Evolutionary conservation across 2,888 invertebrate species (phyloP).

Genomic region (Hydrotaea cyrtoneurina): DNA sequence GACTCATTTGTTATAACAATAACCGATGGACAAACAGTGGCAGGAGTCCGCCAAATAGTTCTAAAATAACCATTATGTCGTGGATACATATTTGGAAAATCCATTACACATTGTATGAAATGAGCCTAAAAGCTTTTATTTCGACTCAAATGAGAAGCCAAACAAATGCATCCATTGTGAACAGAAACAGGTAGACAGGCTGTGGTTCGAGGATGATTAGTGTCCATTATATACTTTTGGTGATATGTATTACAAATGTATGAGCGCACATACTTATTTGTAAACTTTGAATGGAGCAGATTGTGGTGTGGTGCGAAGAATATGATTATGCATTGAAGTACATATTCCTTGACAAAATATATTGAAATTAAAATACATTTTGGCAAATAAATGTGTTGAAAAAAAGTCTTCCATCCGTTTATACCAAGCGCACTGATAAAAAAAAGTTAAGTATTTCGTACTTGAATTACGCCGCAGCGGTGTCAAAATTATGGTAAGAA

Average conservation of each 20-base stretch:
- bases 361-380: no score
- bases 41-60: neutral
- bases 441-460: no score
- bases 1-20: neutral
- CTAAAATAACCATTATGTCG: neutral
- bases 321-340: no score
- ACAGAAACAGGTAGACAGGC: neutral
- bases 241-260: constrained; percentile 54
- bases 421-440: no score
- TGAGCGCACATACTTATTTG: constrained; percentile 2
- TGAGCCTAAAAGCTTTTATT: constrained; percentile 32
- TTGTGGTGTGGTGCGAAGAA: no score
- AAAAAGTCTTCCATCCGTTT: no score
- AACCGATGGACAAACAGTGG: neutral
- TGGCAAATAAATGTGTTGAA: no score
- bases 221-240: constrained; percentile 47
- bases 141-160: neutral
- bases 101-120: constrained; percentile 16
- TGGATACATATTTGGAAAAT: neutral
- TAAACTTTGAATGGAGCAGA: neutral
- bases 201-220: constrained; percentile 46
- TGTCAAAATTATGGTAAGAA: no score
- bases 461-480: no score
- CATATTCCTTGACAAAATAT: no score
- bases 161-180: constrained; percentile 13